Percentiles rank a stretch among this genome's conserved stretches.
These are phyloP conservation scores for Poeciliopsis prolifica DNA, from an alignment of 2,113 vertebrate genomes.

Conservation along the genomic window DNA sequence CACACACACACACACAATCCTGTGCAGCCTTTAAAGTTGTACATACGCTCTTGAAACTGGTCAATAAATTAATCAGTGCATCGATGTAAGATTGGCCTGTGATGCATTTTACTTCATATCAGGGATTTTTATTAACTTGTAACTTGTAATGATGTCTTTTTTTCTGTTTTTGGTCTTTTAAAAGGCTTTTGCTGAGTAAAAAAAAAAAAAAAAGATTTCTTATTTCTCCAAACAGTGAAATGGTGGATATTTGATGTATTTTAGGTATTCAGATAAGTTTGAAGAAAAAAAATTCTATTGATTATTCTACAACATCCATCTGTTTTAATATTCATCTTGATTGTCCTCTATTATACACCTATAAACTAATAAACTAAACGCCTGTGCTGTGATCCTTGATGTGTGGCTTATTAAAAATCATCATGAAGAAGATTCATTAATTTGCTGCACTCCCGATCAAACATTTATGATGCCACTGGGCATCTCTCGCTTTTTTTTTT, in stretches of 20 bases:
- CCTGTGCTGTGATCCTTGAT: neutral
- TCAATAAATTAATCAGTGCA: neutral
- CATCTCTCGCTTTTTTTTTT: neutral
- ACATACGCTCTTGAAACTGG: neutral
- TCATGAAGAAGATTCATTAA: neutral
- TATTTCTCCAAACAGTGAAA: neutral
- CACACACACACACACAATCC: too few species aligned
- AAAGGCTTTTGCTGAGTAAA: neutral
- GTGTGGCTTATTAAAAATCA: neutral
- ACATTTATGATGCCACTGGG: neutral
- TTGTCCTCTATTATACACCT: neutral
- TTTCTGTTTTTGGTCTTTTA: neutral
- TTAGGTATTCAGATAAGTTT: neutral
- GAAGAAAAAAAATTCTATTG: neutral
- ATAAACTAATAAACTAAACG: neutral
- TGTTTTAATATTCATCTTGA: neutral
- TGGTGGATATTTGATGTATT: neutral
- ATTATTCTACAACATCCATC: neutral
- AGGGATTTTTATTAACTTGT: neutral
- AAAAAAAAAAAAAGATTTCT: neutral
- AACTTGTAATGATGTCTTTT: neutral
- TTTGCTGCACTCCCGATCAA: neutral
- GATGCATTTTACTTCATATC: neutral
- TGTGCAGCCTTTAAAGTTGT: neutral
- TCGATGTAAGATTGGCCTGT: neutral